A percentile compares a stretch with the other conserved stretches of the same genome.
Evolutionary conservation across 2,113 vertebrate species (phyloP).

Genomic region (Nerophis ophidion): DNA sequence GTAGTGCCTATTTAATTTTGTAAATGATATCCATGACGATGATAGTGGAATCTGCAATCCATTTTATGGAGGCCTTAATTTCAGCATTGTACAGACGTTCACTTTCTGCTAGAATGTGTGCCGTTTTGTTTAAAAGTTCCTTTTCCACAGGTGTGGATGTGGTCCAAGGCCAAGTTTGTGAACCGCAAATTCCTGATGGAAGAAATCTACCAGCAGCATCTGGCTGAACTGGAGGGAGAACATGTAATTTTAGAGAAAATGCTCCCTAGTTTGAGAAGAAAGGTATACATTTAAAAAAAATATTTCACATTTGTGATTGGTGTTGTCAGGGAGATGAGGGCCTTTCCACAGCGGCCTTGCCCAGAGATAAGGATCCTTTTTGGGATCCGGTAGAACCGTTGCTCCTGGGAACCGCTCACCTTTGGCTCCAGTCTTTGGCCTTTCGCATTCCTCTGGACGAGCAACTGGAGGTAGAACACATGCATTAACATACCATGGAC

Average conservation of each 20-base stretch:
- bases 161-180: constrained; percentile 86
- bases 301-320: neutral
- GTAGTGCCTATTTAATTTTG: too few relatives aligned
- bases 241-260: constrained; percentile 19
- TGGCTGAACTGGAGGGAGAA: constrained; percentile 51
- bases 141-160: constrained; percentile 79
- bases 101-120: too few relatives aligned
- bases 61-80: too few relatives aligned
- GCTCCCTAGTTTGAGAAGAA: neutral
- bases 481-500: neutral
- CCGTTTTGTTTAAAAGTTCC: constrained; percentile 3
- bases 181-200: constrained; percentile 89
- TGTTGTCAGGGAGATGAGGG: constrained; percentile 35
- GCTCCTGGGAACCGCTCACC: constrained; percentile 79
- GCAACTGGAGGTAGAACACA: constrained; percentile 69
- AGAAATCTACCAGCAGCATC: constrained; percentile 78
- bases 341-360: constrained; percentile 13
- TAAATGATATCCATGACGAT: too few relatives aligned
- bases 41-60: too few relatives aligned
- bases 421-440: constrained; percentile 86
- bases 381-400: constrained; percentile 82
- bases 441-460: constrained; percentile 79
- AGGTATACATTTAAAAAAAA: neutral
- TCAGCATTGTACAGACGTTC: too few relatives aligned
- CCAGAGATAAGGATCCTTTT: constrained; percentile 77